phyloP scores from a whole-genome alignment of 1,140 invertebrate species.

The Gonatopus flavifemur region DNA sequence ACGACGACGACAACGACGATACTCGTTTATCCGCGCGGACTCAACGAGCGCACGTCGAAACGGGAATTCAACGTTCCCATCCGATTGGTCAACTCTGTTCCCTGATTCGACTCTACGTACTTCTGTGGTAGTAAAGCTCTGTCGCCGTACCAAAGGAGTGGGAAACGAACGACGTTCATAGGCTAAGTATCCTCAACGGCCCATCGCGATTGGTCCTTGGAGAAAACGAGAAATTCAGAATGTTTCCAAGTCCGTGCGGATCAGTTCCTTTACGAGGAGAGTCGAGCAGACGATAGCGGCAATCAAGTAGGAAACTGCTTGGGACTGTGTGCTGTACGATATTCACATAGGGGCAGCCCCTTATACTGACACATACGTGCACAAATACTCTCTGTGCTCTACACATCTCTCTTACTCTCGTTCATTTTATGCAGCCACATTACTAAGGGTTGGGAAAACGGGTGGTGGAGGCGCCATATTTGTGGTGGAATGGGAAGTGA shows the following conservation, averaged over 20 bases:
- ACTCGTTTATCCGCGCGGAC: slow-evolving; percentile 55
- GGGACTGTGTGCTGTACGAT: slow-evolving; percentile 57
- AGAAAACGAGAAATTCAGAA: too few relatives aligned
- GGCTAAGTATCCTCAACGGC: slow-evolving; percentile 26
- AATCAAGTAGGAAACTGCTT: slow-evolving; percentile 61
- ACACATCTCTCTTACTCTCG: slow-evolving; percentile 21
- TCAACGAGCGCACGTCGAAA: slow-evolving; percentile 21
- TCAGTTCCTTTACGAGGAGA: slow-evolving; percentile 38
- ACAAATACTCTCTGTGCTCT: slow-evolving; percentile 3
- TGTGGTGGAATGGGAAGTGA: slow-evolving; percentile 55
- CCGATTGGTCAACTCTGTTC: slow-evolving; percentile 38
- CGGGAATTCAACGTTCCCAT: slow-evolving; percentile 32
- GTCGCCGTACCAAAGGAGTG: neutral
- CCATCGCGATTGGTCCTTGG: slow-evolving; percentile 39
- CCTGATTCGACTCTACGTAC: slow-evolving; percentile 45
- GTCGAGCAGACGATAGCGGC: slow-evolving; percentile 56
- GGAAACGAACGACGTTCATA: slow-evolving; percentile 24
- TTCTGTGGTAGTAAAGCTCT: slow-evolving; percentile 15
- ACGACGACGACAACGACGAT: slow-evolving; percentile 1
- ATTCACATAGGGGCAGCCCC: slow-evolving; percentile 54
- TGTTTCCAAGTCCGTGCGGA: slow-evolving; percentile 50
- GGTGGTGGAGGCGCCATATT: slow-evolving; percentile 57
- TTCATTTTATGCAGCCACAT: slow-evolving; percentile 29
- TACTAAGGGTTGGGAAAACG: slow-evolving; percentile 51
- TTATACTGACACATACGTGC: slow-evolving; percentile 23